Percentiles rank a stretch among this genome's conserved stretches.
Evolutionary conservation across 2,797 vertebrate genomes (phyloP).

Genomic region (Cetoscarus ocellatus): DNA sequence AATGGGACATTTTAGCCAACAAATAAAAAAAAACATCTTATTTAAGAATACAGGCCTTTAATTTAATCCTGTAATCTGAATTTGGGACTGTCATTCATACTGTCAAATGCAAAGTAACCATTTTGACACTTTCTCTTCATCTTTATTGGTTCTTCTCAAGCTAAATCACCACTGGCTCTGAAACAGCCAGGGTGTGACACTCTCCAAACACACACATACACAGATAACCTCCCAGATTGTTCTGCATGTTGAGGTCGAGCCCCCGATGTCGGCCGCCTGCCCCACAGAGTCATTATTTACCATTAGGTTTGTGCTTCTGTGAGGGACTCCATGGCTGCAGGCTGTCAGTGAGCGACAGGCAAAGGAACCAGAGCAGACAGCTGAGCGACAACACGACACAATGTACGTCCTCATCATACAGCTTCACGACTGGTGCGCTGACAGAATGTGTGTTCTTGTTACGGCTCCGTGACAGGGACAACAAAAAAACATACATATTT

Average conservation of each 20-base stretch:
- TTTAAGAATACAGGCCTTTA: too few relatives aligned
- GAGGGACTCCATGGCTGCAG: conserved; percentile 13
- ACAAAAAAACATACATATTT: conserved; percentile 49
- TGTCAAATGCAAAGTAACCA: too few relatives aligned
- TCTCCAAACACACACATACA: neutral
- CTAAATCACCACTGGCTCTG: neutral
- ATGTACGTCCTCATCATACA: conserved; percentile 45
- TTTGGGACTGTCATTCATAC: too few relatives aligned
- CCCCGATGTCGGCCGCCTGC: conserved; percentile 1
- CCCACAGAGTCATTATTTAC: conserved; percentile 53
- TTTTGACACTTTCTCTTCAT: too few relatives aligned
- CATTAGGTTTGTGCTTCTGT: conserved; percentile 46
- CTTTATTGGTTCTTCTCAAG: neutral
- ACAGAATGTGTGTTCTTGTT: conserved; percentile 50
- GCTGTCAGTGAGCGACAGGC: conserved; percentile 61
- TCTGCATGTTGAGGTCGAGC: conserved; percentile 9
- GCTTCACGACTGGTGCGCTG: conserved; percentile 39
- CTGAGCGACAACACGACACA: conserved; percentile 37
- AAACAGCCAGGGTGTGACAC: neutral
- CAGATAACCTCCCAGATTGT: neutral
- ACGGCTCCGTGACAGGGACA: conserved; percentile 23
- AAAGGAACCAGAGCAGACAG: conserved; percentile 56
- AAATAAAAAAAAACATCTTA: too few relatives aligned
- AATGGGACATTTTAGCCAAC: too few relatives aligned
- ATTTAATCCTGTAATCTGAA: too few relatives aligned